Base-by-base conservation (phyloP, 2,888 invertebrate genomes). In the Desoria tigrina region DNA sequence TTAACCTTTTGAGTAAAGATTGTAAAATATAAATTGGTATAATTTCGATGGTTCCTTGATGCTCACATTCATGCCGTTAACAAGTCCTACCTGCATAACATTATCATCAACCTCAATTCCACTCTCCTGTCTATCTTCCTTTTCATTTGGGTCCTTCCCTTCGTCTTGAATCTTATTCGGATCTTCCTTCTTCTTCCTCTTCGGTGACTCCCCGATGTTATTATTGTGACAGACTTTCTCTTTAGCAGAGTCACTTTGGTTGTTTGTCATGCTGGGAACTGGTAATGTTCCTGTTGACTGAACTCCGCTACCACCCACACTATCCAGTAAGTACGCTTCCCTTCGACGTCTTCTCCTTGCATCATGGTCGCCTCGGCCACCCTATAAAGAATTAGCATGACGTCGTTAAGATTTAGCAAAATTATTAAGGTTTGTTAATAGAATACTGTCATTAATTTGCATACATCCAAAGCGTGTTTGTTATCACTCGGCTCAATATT, bases 401-500 rank as follows among this genome's bases (percentile, higher is more conserved):
- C n/a, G n/a, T n/a, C n/a, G n/a, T n/a, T n/a, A n/a, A n/a, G n/a
- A n/a, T n/a, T n/a, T n/a, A n/a, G n/a, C n/a, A n/a, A n/a, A n/a
- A n/a, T 76, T 74, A 66, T 42, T n/a, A 18, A 45, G 45, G 21
- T 27, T 23, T 24, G 3, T 2, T 21, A 23, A n/a, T 14, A n/a
- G 42, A 27, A 27, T n/a, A 26, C 42, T 16, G 27, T 6, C n/a
- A n/a, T n/a, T 14, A 23, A 4, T 42, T 21, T 42, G 9, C 51
- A 50, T 67, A 71, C 76, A 60, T 76, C 74, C 28, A 61, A 54
- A 23, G 67, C 63, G 57, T 79, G 79, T 63, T 79, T 80, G 77
- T 85, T 83, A 77, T 87, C 87, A 77, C 87, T 86, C 2, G 87
- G 87, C 77, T 87, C 87, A 70, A 87, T 86, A 76, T 87, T 87